Percentiles rank a stretch among this genome's conserved stretches.
phyloP scores from a whole-genome alignment of 1,140 invertebrate species.

The Rhagoletis zephyria region DNA sequence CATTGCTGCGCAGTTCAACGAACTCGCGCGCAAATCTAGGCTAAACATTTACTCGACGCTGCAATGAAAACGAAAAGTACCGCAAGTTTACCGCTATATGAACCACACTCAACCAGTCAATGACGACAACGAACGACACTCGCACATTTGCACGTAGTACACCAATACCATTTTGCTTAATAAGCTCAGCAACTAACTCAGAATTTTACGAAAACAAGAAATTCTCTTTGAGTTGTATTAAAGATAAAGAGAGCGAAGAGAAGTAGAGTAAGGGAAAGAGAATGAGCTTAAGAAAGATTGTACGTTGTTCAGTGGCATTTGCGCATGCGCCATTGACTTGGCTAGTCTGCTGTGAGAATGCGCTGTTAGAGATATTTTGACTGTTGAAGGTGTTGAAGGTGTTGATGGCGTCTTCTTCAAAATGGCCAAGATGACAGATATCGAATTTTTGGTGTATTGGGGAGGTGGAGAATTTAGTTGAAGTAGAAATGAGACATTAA shows the following conservation, averaged over 20 bases:
- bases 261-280: background rate
- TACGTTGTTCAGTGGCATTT: background rate
- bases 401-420: too few species aligned
- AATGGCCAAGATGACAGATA: too few species aligned
- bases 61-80: constrained; percentile 74
- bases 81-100: constrained; percentile 72
- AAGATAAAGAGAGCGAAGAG: background rate
- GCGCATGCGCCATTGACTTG: background rate
- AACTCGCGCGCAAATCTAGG: constrained; percentile 73
- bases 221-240: background rate
- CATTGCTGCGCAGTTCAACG: constrained; percentile 66
- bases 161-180: background rate
- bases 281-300: background rate
- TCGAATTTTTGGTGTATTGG: too few species aligned
- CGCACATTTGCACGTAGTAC: background rate
- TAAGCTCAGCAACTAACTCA: background rate
- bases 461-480: too few species aligned
- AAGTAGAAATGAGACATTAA: too few species aligned
- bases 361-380: too few species aligned
- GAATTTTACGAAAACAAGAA: background rate
- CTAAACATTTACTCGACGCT: constrained; percentile 73
- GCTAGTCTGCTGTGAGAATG: background rate
- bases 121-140: constrained; percentile 32
- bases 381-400: too few species aligned
- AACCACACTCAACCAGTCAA: constrained; percentile 49